Base-by-base conservation (phyloP, 1,140 invertebrate genomes). In the Leptestheria dahalacensis region DNA sequence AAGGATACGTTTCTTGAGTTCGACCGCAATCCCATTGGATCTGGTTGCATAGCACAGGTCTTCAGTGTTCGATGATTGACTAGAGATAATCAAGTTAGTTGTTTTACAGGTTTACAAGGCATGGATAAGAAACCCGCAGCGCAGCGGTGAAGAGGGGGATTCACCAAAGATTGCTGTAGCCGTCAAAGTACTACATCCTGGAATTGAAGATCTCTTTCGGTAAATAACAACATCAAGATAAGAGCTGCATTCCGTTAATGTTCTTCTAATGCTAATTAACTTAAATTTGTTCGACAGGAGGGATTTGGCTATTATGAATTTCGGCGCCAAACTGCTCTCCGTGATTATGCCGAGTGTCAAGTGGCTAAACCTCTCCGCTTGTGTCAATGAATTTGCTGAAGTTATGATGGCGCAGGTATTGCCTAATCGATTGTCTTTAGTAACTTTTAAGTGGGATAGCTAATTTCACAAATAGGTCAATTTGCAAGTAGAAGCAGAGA, bases 1-100 rank as follows among this genome's bases (percentile, higher is more conserved):
- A 67, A 59, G 50, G 57, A 70, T 4, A 59, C 73, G n/a, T 76
- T 77, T 48, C 53, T 68, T 0, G 66, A 66, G 50, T 70, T 74
- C 41, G 70, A 72, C 48, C 65, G 66, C 1, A 58, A 65, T 6
- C 74, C 73, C 1, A 68, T 78, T 48, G 77, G 76, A 21, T 77
- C 76, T 25, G 77, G 76, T 49, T 77, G 75, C 64, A 73, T 75
- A 64, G 77, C 74, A 48, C 77, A 78, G 69, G 76, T 78, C 64
- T 51, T 11, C 55, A 25, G 4, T 54, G 29, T 48, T 28, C 10
- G 15, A 15, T 48, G 15, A 18, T 18, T 21, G n/a, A 46, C 1
- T 61, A 62, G 10, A 26, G 12, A 53, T 6, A 49, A 28, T n/a
- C 18, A 18, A 24, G 52, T 15, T 49, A 41, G 23, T 54, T 48